Evolutionary conservation across 2,888 invertebrate genomes (phyloP), one percentile per base, ranked within the genome.

Genomic region (Rutpela maculata): DNA sequence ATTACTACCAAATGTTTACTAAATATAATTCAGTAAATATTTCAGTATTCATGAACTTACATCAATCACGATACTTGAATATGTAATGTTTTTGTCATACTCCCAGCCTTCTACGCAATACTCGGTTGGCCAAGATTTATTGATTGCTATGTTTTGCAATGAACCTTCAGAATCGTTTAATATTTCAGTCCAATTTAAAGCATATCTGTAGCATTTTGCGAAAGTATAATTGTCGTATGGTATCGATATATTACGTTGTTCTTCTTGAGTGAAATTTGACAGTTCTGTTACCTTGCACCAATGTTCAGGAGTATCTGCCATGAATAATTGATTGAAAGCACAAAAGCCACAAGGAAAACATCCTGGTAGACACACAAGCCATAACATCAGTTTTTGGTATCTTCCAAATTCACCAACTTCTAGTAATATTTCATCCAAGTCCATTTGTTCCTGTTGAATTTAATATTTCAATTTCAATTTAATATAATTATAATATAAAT

Each of bases 321-420:
- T 97, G 90, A 98, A 98, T 55, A 98, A 92, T 90, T 97, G 97
- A 90, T 97, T 97, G 90, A 98, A 97, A 5, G 97, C 97, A 89
- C 96, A 95, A 90, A 97, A 97, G 38, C 97, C 97, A 86, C 97
- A 97, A 0, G 97, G 96, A 84, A 98, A 93, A 86, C 97, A 96
- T 3, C 97, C 96, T 17, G 97, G 96, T 79, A 97, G 91, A 86
- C 97, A 96, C 76, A 98, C 95, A 71, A 97, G 92, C 94, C 96
- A 96, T 22, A 97, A 91, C 78, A 97, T 91, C 71, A 95, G 90
- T 88, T 96, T 96, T 88, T 98, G 98, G 89, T 97, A 98, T 56
- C 92, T 92, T 66, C 98, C 98, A 88, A 97, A 97, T 89, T 97
- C 97, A 1, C 97, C 98, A 78, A 98, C 94, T 87, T 95, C 93